Base-by-base conservation (phyloP, 2,797 vertebrate genomes). In the Echiichthys vipera region DNA sequence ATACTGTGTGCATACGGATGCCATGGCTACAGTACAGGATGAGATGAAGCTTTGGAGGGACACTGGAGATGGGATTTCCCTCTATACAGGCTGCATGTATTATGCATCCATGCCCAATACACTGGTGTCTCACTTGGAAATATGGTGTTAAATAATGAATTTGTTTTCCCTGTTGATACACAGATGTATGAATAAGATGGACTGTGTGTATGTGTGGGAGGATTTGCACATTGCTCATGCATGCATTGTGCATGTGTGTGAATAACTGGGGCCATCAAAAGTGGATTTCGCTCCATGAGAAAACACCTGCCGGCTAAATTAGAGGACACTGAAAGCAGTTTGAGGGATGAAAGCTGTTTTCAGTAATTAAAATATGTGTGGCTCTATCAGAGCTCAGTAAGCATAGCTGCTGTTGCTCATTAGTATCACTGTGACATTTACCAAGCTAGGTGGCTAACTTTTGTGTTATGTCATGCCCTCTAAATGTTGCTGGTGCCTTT, bases 121-220 rank as follows among this genome's bases (percentile, higher is more conserved):
- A 7, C 10, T 22, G 22, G 34, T 62, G 39, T 71, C 71, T 84
- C 68, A 58, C 74, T 78, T 68, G 55, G 77, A 87, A 65, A 82
- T 61, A 56, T 50, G 42, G 10, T 55, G 67, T 67, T 94, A 13
- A 91, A 92, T 91, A 85, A 93, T 92, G 40, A 42, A 91, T 88
- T 59, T 73, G 65, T 78, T 83, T 71, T 55, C 65, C 51, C 32
- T 73, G 71, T 57, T 81, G 65, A 84, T 65, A 53, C 68, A 50
- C 39, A 63, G 54, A 78, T 66, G 70, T 80, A 85, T 83, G 77
- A 71, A 74, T 64, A 34, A 34, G 58, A 54, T 43, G 22, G 30
- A 12, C 20, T 22, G 36, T 42, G 34, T 40, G 36, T 40, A 0
- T 46, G 18, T 7, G 39, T 40, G 45, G 3, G 29, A 8, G 39